phyloP scores from a whole-genome alignment of 2,888 invertebrate species.

The Tetrapedia diversipes region DNA sequence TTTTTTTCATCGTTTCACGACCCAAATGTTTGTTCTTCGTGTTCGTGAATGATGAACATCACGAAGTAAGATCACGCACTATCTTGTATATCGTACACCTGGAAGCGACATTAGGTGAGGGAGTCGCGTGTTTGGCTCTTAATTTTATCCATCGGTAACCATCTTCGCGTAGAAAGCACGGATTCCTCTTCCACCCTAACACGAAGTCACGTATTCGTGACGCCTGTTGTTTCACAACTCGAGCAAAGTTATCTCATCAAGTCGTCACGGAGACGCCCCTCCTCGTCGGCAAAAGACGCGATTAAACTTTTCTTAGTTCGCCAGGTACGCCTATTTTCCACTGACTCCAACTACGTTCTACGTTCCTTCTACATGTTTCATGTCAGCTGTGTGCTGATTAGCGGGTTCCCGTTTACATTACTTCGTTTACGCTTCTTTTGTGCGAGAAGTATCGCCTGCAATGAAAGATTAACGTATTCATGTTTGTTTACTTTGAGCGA shows the following conservation, averaged over 20 bases:
- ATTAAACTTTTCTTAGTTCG: conserved; percentile 68
- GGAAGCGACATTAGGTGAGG: conserved; percentile 58
- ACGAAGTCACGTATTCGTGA: conserved; percentile 69
- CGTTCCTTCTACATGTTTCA: conserved; percentile 16
- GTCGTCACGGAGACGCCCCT: conserved; percentile 71
- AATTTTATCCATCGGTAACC: conserved; percentile 43
- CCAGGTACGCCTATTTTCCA: conserved; percentile 31
- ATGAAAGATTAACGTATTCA: conserved; percentile 3
- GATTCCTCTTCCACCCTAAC: conserved; percentile 69
- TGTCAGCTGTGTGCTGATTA: conserved; percentile 59
- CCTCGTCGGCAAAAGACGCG: conserved; percentile 52
- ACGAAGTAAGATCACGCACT: conserved; percentile 50
- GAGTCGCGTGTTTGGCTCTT: conserved; percentile 67
- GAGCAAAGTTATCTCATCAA: conserved; percentile 75
- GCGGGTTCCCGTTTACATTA: conserved; percentile 8
- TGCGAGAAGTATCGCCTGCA: conserved; percentile 8
- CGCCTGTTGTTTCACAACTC: conserved; percentile 71
- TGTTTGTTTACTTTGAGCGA: too few relatives aligned
- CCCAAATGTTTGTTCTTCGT: conserved; percentile 20
- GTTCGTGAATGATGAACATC: conserved; percentile 15
- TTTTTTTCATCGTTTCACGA: conserved; percentile 6
- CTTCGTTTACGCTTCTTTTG: conserved; percentile 17
- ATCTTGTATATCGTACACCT: conserved; percentile 48
- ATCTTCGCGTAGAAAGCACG: conserved; percentile 47
- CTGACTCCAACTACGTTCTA: conserved; percentile 18